Evolutionary conservation across 2,797 vertebrate species (phyloP).

Genomic region (Tokudaia tokunoshimensis): DNA sequence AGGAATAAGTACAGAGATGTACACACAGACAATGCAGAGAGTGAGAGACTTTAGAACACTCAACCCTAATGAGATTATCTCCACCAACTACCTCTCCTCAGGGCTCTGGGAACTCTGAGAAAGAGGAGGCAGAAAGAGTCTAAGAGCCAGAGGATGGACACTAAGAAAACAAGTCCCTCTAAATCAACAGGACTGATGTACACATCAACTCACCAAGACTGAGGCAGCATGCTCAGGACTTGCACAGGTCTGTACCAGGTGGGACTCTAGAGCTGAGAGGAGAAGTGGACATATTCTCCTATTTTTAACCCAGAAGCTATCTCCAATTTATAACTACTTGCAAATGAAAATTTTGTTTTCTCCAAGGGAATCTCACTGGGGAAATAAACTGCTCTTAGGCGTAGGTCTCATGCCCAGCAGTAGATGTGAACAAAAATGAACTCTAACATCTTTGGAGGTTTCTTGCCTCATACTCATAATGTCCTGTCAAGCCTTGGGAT

Average conservation of each 20-base stretch:
- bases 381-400: not conserved
- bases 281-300: not conserved
- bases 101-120: not conserved
- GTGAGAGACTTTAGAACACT: not conserved
- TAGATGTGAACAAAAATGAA: not conserved
- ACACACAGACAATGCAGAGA: not conserved
- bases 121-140: not conserved
- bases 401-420: not conserved
- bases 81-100: not conserved
- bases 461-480: not conserved
- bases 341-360: not conserved
- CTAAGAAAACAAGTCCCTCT: not conserved
- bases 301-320: not conserved
- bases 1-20: not conserved
- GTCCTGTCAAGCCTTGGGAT: not conserved
- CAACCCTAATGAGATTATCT: not conserved
- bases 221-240: not conserved
- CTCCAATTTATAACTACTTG: not conserved
- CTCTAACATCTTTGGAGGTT: not conserved
- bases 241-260: not conserved
- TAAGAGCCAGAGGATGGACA: not conserved
- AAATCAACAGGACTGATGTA: not conserved
- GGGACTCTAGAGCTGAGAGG: not conserved
- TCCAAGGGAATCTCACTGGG: not conserved
- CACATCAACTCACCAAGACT: not conserved